Conservation (phyloP, 2,113 vertebrate genomes). For the Ictidomys tridecemlineatus region DNA sequence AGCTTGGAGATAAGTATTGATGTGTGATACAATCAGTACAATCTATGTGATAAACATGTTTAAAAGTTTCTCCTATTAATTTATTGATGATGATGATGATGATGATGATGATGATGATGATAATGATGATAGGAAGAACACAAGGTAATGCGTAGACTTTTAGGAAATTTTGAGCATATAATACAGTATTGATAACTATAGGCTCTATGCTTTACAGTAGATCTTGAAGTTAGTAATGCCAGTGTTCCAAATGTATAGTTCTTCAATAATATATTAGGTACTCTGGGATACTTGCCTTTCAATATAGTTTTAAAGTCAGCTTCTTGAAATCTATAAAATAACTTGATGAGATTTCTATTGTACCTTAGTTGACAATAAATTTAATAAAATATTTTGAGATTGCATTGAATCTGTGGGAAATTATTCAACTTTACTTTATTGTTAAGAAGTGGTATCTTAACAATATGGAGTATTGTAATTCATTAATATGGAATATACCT, state of each 20-base stretch:
- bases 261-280: neutral
- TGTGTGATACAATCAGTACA: too few species aligned
- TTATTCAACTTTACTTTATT: too few species aligned
- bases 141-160: neutral
- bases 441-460: neutral
- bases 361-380: neutral
- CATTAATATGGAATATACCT: neutral
- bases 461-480: neutral
- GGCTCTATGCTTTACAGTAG: neutral
- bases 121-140: too few species aligned
- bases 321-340: neutral
- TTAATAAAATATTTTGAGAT: neutral
- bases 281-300: neutral
- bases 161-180: neutral
- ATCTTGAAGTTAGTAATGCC: neutral
- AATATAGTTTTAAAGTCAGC: neutral
- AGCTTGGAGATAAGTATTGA: too few species aligned
- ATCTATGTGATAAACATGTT: too few species aligned
- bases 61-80: too few species aligned
- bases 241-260: neutral
- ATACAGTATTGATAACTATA: neutral
- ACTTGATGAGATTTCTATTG: neutral
- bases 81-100: too few species aligned
- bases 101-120: too few species aligned
- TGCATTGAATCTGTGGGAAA: neutral